Evolutionary conservation across 2,888 invertebrate species (phyloP), one percentile per base, ranked within the genome.

Genomic region (Stenodera caucasica): DNA sequence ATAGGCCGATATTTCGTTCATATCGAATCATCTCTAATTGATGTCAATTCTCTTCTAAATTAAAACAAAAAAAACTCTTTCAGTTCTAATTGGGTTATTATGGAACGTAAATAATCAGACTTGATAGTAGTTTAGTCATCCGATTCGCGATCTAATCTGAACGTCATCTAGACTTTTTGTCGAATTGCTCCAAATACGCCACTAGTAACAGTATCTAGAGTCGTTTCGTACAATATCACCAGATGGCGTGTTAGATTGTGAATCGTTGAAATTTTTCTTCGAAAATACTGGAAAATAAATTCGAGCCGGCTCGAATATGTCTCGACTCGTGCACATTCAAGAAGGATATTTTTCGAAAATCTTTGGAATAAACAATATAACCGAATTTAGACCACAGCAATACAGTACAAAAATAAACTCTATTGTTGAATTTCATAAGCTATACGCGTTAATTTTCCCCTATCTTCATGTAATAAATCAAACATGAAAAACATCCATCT

Each of bases 21-120:
- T 57, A 49, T 60, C 60, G 56, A 60, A 53, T 60, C 60, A 50
- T 18, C 12, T 49, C 12, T 35, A n/a, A n/a, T n/a, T n/a, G n/a
- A n/a, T n/a, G n/a, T n/a, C n/a, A n/a, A n/a, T 37, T 54, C 15
- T 23, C 12, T 35, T 23, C 11, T 32, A 8, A 6, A 6, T 6
- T 29, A 37, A 2, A 40, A 18, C 40, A 18, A 40, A 35, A 40
- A 40, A 40, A 18, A 26, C 3, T 45, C 52, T 52, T 59, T 65
- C 63, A 65, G 61, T 64, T 61, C 63, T 67, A 70, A 71, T 66
- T 66, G 68, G 69, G 15, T 52, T 23, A 49, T 18, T 66, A 66
- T 65, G 68, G 69, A 72, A 72, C 70, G 65, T 67, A 71, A 70
- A 69, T 65, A 60, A 58, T 72, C 71, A 71, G 71, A 72, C 69